Evolutionary conservation across 2,797 vertebrate genomes (phyloP).

Genomic region (Novumbra hubbsi): DNA sequence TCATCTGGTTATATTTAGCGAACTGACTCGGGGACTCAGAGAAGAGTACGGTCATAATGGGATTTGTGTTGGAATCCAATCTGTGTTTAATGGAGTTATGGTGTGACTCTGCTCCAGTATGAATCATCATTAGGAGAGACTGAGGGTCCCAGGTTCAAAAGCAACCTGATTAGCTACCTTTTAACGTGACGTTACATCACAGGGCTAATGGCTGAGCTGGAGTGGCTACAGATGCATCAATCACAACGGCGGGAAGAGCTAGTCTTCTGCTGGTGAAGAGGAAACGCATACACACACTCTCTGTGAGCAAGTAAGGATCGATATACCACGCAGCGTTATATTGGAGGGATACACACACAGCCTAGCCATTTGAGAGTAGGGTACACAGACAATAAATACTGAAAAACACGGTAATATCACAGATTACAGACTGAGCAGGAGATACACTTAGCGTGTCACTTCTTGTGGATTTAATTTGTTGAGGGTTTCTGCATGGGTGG

Average conservation of each 20-base stretch:
- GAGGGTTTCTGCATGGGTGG: constrained; percentile 73
- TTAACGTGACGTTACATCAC: constrained; percentile 99
- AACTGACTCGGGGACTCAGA: constrained; percentile 32
- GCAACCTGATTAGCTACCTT: constrained; percentile 97
- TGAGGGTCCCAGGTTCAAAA: constrained; percentile 91
- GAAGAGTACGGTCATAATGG: constrained; percentile 76
- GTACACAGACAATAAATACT: too few relatives aligned
- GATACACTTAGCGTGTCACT: constrained; percentile 48
- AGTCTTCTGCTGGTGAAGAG: constrained; percentile 88
- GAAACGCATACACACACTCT: constrained; percentile 40
- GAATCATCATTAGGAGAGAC: constrained; percentile 99
- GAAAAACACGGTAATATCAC: too few relatives aligned
- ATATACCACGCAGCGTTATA: too few relatives aligned
- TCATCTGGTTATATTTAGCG: constrained; percentile 75
- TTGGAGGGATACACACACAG: not conserved
- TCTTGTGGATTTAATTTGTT: constrained; percentile 69
- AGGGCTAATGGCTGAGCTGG: constrained; percentile 98
- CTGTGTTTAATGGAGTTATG: constrained; percentile 97
- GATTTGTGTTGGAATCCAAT: constrained; percentile 90
- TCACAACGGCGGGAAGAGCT: constrained; percentile 71
- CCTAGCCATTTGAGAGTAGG: not conserved
- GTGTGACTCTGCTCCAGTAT: constrained; percentile 94
- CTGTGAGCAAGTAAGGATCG: too few relatives aligned
- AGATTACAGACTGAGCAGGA: not conserved
- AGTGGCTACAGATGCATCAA: constrained; percentile 95